Percentiles rank a stretch among this genome's conserved stretches.
phyloP scores from a whole-genome alignment of 2,113 vertebrate genomes.

The Mugil cephalus region DNA sequence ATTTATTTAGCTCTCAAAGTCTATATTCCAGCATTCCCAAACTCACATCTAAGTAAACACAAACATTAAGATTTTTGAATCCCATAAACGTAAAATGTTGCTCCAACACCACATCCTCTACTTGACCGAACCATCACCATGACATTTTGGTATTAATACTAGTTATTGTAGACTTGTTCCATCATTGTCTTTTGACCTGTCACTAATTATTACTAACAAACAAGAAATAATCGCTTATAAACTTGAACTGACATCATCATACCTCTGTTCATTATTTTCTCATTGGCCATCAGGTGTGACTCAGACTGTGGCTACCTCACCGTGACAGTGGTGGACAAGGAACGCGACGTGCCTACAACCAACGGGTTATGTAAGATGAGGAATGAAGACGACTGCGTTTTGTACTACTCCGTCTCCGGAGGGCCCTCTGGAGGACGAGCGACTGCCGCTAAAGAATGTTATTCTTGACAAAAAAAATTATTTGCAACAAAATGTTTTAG shows the following conservation, averaged over 20 bases:
- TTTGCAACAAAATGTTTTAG: too few species aligned
- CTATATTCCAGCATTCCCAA: neutral
- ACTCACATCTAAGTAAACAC: neutral
- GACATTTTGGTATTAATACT: neutral
- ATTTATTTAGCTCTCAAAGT: neutral
- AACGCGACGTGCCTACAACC: neutral
- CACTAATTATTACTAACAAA: too few species aligned
- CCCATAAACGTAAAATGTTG: too few species aligned
- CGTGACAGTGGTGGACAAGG: slow-evolving; percentile 19
- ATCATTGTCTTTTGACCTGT: neutral
- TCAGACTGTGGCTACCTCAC: slow-evolving; percentile 24
- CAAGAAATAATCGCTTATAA: neutral
- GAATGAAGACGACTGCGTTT: neutral
- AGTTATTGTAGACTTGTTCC: neutral
- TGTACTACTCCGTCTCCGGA: slow-evolving; percentile 10
- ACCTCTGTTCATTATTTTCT: neutral
- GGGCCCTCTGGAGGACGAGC: neutral
- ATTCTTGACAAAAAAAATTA: too few species aligned
- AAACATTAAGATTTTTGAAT: too few species aligned
- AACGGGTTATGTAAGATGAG: neutral
- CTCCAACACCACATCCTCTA: too few species aligned
- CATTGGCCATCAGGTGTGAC: slow-evolving; percentile 32
- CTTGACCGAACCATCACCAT: neutral
- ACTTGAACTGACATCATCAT: neutral
- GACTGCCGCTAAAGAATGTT: slow-evolving; percentile 34